Evolutionary conservation across 2,797 vertebrate genomes (phyloP).

Genomic region (Sebastes kiyomatsui): DNA sequence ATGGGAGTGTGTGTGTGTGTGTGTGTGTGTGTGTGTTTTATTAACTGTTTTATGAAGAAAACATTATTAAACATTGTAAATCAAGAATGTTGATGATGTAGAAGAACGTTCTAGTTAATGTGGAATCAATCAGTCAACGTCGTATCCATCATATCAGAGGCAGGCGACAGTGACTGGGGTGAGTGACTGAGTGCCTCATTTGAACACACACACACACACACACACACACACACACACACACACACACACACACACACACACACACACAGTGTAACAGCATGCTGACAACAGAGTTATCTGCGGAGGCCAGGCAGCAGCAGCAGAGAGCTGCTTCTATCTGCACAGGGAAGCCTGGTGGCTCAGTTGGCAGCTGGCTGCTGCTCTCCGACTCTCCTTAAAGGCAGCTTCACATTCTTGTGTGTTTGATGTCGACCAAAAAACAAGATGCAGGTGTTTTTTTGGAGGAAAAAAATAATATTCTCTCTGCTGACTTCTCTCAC

Average conservation of each 20-base stretch:
- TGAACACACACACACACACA: not conserved
- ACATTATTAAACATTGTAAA: not conserved
- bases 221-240: too few relatives aligned
- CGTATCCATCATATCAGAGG: not conserved
- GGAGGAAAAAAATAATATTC: not conserved
- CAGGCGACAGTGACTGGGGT: not conserved
- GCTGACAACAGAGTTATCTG: conserved; percentile 67
- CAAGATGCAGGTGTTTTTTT: conserved; percentile 68
- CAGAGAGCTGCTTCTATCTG: conserved; percentile 71
- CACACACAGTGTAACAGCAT: conserved; percentile 16
- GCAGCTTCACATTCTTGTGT: conserved; percentile 52
- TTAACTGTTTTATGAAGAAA: not conserved
- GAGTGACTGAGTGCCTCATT: not conserved
- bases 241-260: conserved; percentile 6
- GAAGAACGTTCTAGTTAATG: not conserved
- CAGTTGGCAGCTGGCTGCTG: conserved; percentile 66
- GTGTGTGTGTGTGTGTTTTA: not conserved
- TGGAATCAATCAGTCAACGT: not conserved
- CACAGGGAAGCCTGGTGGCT: conserved; percentile 57
- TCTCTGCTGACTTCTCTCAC: not conserved
- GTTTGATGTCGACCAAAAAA: conserved; percentile 70
- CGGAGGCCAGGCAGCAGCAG: conserved; percentile 70
- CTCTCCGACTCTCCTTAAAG: conserved; percentile 62
- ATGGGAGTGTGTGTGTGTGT: too few relatives aligned
- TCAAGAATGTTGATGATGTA: not conserved